These are phyloP conservation scores for Cladopsammia gracilis DNA, from an alignment of 64 coral and sea anemone species.

Conservation along the genomic window DNA sequence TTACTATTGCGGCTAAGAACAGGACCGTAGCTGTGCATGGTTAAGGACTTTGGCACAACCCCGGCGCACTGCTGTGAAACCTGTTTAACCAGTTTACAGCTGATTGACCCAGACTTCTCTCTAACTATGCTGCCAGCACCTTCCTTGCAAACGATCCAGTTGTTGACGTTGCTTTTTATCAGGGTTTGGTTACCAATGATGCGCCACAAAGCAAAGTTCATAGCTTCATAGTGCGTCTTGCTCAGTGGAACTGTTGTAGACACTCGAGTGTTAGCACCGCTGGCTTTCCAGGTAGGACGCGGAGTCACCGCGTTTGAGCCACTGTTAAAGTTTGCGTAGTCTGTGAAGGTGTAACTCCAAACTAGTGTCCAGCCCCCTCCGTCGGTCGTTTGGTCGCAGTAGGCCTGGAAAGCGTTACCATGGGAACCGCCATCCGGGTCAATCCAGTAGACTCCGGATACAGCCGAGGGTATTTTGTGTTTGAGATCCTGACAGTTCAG, in stretches of 20 bases:
- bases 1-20: too few relatives aligned
- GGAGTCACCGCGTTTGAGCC: slow-evolving; percentile 19
- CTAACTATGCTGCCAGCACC: slow-evolving; percentile 14
- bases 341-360: slow-evolving; percentile 84
- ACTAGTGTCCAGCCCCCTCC: slow-evolving; percentile 83
- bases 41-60: too few relatives aligned
- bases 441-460: slow-evolving; percentile 58
- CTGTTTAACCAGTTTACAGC: background rate
- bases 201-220: slow-evolving; percentile 58
- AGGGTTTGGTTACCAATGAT: slow-evolving; percentile 32
- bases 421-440: slow-evolving; percentile 30
- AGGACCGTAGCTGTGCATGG: too few relatives aligned
- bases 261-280: background rate
- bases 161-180: slow-evolving; percentile 72
- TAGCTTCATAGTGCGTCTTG: slow-evolving; percentile 45
- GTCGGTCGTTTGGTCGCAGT: slow-evolving; percentile 67
- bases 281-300: background rate
- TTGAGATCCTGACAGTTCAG: slow-evolving; percentile 4
- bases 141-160: slow-evolving; percentile 66
- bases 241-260: background rate
- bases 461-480: background rate
- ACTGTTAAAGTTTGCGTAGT: slow-evolving; percentile 53
- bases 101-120: background rate
- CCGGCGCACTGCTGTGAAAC: too few relatives aligned
- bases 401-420: slow-evolving; percentile 38